Conservation (phyloP, 2,113 vertebrate genomes). For the Cranoglanis bouderius region DNA sequence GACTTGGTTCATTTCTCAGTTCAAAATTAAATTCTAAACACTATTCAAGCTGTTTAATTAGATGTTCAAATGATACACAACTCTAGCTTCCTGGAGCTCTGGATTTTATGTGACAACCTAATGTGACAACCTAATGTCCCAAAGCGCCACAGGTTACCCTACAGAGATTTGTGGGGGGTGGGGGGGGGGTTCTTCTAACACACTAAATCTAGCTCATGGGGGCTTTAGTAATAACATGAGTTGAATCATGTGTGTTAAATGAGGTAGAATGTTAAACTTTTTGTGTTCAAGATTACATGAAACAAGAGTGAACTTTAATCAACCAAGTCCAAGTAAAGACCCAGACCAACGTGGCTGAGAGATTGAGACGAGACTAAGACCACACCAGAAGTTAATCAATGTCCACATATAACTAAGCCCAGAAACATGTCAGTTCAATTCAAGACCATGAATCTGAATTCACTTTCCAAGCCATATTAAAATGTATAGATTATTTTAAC, state of each 20-base stretch:
- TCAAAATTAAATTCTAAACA: background rate
- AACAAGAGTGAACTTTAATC: background rate
- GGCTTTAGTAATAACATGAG: background rate
- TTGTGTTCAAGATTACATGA: background rate
- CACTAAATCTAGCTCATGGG: background rate
- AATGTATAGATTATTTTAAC: background rate
- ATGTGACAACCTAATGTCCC: background rate
- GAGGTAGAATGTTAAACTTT: background rate
- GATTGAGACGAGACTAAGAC: background rate
- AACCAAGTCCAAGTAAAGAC: background rate
- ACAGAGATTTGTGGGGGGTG: too few relatives aligned
- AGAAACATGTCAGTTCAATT: background rate
- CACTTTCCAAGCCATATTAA: background rate
- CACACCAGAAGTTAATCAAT: too few relatives aligned
- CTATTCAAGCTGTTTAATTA: conserved; percentile 18
- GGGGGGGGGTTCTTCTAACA: background rate
- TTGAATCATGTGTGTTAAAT: background rate
- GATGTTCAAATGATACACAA: background rate
- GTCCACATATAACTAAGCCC: background rate
- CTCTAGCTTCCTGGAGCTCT: background rate
- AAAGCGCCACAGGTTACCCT: background rate
- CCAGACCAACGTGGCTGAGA: background rate
- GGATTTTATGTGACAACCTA: background rate
- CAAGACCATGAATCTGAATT: background rate
- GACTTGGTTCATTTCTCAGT: background rate